phyloP scores from a whole-genome alignment of 2,113 vertebrate species.

The Tor tambroides region DNA sequence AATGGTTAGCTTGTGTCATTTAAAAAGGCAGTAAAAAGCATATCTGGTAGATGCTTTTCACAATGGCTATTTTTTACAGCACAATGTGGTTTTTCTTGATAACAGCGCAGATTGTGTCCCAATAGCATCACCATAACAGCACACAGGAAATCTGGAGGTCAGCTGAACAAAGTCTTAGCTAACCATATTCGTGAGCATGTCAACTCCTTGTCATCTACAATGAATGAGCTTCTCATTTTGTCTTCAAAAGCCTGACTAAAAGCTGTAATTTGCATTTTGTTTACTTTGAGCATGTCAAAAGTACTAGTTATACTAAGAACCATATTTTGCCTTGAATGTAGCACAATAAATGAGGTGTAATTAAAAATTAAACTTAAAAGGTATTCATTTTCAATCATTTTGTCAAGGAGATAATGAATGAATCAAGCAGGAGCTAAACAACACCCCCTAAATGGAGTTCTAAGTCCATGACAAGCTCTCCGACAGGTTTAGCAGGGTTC shows the following conservation, averaged over 20 bases:
- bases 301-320: neutral
- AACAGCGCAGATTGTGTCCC: slow-evolving; percentile 44
- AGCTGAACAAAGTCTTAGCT: slow-evolving; percentile 61
- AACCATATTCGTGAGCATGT: slow-evolving; percentile 32
- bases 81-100: slow-evolving; percentile 53
- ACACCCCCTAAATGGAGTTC: slow-evolving; percentile 16
- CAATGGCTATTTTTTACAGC: slow-evolving; percentile 48
- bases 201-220: neutral
- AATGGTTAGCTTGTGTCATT: neutral
- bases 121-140: slow-evolving; percentile 51
- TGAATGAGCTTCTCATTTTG: neutral
- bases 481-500: slow-evolving; percentile 72
- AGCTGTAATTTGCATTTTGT: neutral
- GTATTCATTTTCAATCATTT: neutral
- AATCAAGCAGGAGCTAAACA: neutral
- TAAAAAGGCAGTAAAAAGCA: neutral
- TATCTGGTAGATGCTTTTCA: slow-evolving; percentile 25
- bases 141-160: slow-evolving; percentile 65
- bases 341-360: neutral
- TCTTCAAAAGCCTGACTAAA: neutral
- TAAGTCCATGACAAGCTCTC: slow-evolving; percentile 51
- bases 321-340: neutral
- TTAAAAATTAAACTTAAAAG: neutral
- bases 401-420: neutral
- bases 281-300: neutral